phyloP scores from a whole-genome alignment of 2,888 invertebrate species.

The Sarcophaga caerulescens region DNA sequence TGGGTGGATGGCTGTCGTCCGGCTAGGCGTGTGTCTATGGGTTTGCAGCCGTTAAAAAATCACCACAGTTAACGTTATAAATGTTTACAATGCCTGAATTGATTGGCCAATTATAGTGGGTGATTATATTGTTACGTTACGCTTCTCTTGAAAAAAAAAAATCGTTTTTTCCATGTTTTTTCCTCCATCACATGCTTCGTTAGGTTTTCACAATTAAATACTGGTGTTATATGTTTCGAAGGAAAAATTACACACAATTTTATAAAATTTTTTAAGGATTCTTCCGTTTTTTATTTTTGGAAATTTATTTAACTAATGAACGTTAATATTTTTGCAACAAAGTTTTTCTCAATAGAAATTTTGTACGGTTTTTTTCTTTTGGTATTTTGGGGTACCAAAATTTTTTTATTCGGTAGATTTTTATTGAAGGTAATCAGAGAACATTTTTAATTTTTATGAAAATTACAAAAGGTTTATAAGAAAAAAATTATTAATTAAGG shows the following conservation, averaged over 20 bases:
- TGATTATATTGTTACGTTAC: constrained; percentile 74
- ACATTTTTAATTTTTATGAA: no score
- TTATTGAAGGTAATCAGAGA: no score
- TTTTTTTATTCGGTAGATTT: no score
- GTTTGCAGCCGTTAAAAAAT: constrained; percentile 70
- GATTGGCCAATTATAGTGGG: constrained; percentile 81
- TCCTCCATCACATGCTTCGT: constrained; percentile 72
- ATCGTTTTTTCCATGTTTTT: constrained; percentile 7
- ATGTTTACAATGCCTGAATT: constrained; percentile 79
- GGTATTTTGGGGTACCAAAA: no score
- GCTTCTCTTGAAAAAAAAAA: constrained; percentile 16
- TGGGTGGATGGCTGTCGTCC: constrained; percentile 69
- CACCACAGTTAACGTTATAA: constrained; percentile 73
- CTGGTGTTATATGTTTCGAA: constrained; percentile 59
- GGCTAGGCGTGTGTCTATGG: neutral
- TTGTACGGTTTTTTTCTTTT: no score
- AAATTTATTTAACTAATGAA: neutral
- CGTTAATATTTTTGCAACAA: neutral
- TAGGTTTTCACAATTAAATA: constrained; percentile 77
- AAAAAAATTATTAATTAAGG: no score
- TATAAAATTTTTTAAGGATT: no score
- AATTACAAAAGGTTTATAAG: no score
- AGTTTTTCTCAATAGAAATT: neutral
- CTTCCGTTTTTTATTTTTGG: neutral
- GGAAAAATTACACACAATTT: no score